A percentile compares a stretch with the other conserved stretches of the same genome.
phyloP scores from a whole-genome alignment of 2,888 invertebrate species.

The Microchrysa polita region DNA sequence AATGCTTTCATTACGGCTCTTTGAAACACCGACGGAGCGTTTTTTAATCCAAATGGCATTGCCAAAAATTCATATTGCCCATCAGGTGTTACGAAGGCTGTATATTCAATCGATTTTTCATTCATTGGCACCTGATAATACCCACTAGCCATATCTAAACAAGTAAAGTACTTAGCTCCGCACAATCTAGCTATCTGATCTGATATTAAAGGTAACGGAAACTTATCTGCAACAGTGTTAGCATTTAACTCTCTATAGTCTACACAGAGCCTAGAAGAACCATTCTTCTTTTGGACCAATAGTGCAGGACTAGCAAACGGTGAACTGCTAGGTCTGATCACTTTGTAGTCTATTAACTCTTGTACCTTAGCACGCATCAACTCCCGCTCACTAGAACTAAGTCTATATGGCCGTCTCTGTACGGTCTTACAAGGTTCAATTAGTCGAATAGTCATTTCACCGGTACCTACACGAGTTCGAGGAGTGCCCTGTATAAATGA shows the following conservation, averaged over 20 bases:
- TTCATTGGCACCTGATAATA: slow-evolving; percentile 42
- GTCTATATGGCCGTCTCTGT: too few relatives aligned
- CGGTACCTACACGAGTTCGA: too few relatives aligned
- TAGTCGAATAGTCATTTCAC: too few relatives aligned
- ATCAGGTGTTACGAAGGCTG: slow-evolving; percentile 53
- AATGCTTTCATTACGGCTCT: slow-evolving; percentile 45
- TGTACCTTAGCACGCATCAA: too few relatives aligned
- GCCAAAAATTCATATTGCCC: slow-evolving; percentile 50
- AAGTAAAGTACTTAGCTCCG: neutral
- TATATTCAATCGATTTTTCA: slow-evolving; percentile 51
- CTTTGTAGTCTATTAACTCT: too few relatives aligned
- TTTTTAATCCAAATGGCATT: slow-evolving; percentile 45
- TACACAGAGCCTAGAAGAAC: slow-evolving; percentile 11
- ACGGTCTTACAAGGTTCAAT: too few relatives aligned
- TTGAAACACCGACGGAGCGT: slow-evolving; percentile 47
- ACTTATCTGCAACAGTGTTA: neutral
- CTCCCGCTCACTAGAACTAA: too few relatives aligned
- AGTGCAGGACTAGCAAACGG: too few relatives aligned
- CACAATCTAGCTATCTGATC: slow-evolving; percentile 1
- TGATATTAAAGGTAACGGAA: slow-evolving; percentile 11
- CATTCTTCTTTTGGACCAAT: slow-evolving; percentile 1
- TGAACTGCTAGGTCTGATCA: too few relatives aligned
- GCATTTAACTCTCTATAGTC: slow-evolving; percentile 16
- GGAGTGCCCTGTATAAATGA: too few relatives aligned
- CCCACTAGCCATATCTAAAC: slow-evolving; percentile 40